Evolutionary conservation across 2,797 vertebrate species (phyloP).

Genomic region (Denticeps clupeoides): DNA sequence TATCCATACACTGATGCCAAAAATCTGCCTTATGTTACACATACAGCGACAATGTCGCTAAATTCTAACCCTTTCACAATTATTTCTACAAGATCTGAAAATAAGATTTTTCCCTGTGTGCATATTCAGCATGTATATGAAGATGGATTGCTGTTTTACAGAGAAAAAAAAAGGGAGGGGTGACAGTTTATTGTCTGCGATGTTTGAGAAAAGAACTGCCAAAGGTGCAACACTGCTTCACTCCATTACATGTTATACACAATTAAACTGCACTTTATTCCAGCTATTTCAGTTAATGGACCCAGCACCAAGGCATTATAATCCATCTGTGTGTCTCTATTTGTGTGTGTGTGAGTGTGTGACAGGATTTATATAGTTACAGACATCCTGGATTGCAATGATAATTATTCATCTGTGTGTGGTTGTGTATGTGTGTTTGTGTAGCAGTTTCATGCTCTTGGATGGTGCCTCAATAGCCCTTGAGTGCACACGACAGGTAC

Average conservation of each 20-base stretch:
- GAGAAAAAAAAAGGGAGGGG: slow-evolving; percentile 7
- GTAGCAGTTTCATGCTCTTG: too few species aligned
- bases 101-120: too few species aligned
- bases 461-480: too few species aligned
- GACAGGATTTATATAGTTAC: not conserved
- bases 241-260: slow-evolving; percentile 13
- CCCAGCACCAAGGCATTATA: slow-evolving; percentile 8
- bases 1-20: too few species aligned
- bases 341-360: slow-evolving; percentile 6
- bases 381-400: too few species aligned
- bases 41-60: too few species aligned
- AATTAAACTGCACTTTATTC: slow-evolving; percentile 4
- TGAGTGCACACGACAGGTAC: too few species aligned
- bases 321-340: slow-evolving; percentile 1
- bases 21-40: too few species aligned
- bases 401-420: slow-evolving; percentile 20
- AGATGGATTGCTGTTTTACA: slow-evolving; percentile 10
- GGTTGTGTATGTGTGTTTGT: slow-evolving; percentile 5
- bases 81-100: too few species aligned
- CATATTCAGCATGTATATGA: too few species aligned
- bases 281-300: slow-evolving; percentile 11
- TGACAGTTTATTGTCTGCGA: not conserved
- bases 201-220: slow-evolving; percentile 6
- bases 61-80: too few species aligned
- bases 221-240: slow-evolving; percentile 4